Conservation (phyloP, 1,140 invertebrate species). For the Drosophila micromelanica region DNA sequence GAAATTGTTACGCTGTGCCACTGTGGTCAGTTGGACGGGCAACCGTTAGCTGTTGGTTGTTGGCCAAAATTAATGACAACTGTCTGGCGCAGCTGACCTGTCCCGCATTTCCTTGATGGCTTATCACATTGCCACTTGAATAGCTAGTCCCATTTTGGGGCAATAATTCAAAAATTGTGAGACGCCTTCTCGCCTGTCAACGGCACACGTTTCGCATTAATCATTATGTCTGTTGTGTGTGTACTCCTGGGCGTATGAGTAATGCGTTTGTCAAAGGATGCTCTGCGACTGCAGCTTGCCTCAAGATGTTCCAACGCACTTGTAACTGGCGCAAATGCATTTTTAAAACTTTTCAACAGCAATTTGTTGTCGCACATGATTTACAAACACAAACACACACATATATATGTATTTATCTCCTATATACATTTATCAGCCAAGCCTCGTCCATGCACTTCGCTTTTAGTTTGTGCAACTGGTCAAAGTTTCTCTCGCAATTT, state of each 20-base stretch:
- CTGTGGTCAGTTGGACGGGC: slow-evolving; percentile 51
- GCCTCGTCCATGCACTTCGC: slow-evolving; percentile 12
- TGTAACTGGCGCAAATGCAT: slow-evolving; percentile 58
- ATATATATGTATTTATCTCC: not conserved
- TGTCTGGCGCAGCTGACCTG: slow-evolving; percentile 74
- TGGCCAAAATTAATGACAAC: slow-evolving; percentile 74
- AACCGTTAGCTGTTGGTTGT: not conserved
- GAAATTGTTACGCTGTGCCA: slow-evolving; percentile 49
- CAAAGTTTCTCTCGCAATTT: slow-evolving; percentile 71
- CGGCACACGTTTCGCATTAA: slow-evolving; percentile 38
- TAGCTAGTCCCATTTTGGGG: slow-evolving; percentile 39
- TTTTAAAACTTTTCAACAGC: slow-evolving; percentile 58
- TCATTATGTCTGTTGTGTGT: slow-evolving; percentile 10
- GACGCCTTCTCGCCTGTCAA: slow-evolving; percentile 31
- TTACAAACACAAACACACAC: slow-evolving; percentile 21
- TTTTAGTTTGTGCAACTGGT: slow-evolving; percentile 52
- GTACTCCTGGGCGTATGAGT: slow-evolving; percentile 57
- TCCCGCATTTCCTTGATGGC: slow-evolving; percentile 65
- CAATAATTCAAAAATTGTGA: slow-evolving; percentile 51
- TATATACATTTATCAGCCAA: not conserved
- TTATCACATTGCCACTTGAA: slow-evolving; percentile 70
- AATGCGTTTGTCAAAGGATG: slow-evolving; percentile 56
- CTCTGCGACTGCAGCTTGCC: slow-evolving; percentile 5
- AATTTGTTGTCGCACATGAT: slow-evolving; percentile 71
- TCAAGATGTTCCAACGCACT: slow-evolving; percentile 39